Conservation (phyloP, 2,888 invertebrate genomes). For the Hipparchia semele region DNA sequence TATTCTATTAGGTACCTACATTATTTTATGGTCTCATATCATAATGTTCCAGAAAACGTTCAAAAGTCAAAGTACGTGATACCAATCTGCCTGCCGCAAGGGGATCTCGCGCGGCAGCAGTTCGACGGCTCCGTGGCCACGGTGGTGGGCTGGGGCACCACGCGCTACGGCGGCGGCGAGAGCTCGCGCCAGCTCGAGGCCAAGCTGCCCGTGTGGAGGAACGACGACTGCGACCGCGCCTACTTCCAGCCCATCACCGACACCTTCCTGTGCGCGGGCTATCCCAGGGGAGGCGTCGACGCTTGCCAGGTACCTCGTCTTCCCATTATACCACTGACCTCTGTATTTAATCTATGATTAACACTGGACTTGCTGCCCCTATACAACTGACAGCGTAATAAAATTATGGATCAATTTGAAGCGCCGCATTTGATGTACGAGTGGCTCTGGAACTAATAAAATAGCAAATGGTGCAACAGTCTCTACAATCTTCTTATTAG, state of each 20-base stretch:
- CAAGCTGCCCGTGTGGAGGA: conserved; percentile 93
- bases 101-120: conserved; percentile 79
- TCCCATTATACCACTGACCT: too few species aligned
- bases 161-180: conserved; percentile 94
- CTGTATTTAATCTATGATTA: too few species aligned
- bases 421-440: too few species aligned
- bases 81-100: conserved; percentile 92
- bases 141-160: conserved; percentile 97
- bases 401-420: too few species aligned
- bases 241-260: conserved; percentile 97
- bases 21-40: too few species aligned
- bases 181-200: conserved; percentile 94
- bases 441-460: too few species aligned
- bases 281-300: conserved; percentile 94
- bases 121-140: conserved; percentile 91
- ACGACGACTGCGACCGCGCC: conserved; percentile 94
- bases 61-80: conserved; percentile 93
- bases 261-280: conserved; percentile 95
- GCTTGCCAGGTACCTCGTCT: conserved; percentile 90
- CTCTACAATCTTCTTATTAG: too few species aligned
- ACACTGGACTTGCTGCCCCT: too few species aligned
- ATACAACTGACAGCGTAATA: too few species aligned
- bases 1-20: too few species aligned
- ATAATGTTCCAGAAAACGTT: conserved; percentile 82
- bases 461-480: too few species aligned